Evolutionary conservation across 1,140 invertebrate species (phyloP).

Genomic region (Batillaria attramentaria): DNA sequence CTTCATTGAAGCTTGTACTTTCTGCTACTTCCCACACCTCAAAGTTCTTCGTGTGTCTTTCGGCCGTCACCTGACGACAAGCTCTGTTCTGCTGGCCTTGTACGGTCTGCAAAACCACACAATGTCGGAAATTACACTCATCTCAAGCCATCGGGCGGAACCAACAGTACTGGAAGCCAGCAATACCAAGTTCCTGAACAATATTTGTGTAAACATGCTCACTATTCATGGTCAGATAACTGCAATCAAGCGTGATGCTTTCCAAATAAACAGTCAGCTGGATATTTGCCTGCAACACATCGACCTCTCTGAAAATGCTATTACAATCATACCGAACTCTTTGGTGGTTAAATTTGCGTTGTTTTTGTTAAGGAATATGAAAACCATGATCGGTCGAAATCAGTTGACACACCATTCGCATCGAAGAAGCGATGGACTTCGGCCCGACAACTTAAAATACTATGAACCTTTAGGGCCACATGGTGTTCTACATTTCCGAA

Average conservation of each 20-base stretch:
- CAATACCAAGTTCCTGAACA: not conserved
- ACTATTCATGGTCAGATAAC: not conserved
- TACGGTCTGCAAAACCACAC: slow-evolving; percentile 15
- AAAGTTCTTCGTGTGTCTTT: not conserved
- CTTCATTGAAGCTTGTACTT: not conserved
- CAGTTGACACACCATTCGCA: not conserved
- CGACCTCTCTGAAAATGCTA: not conserved
- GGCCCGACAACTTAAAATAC: not conserved
- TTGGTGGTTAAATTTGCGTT: not conserved
- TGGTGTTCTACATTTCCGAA: not conserved
- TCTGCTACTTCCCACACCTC: slow-evolving; percentile 7
- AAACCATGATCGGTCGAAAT: not conserved
- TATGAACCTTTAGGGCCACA: not conserved
- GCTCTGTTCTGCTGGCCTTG: not conserved
- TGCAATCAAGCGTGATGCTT: not conserved
- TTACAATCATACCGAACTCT: not conserved
- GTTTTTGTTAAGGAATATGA: not conserved
- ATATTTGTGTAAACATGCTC: not conserved
- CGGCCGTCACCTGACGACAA: not conserved
- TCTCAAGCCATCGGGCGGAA: too few species aligned
- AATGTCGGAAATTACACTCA: not conserved
- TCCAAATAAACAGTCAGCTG: not conserved
- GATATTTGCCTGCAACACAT: not conserved
- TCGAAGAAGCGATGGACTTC: not conserved
- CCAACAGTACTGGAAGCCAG: not conserved